These are phyloP conservation scores for Drosophila ironensis DNA, from an alignment of 1,140 invertebrate genomes.

Conservation along the genomic window DNA sequence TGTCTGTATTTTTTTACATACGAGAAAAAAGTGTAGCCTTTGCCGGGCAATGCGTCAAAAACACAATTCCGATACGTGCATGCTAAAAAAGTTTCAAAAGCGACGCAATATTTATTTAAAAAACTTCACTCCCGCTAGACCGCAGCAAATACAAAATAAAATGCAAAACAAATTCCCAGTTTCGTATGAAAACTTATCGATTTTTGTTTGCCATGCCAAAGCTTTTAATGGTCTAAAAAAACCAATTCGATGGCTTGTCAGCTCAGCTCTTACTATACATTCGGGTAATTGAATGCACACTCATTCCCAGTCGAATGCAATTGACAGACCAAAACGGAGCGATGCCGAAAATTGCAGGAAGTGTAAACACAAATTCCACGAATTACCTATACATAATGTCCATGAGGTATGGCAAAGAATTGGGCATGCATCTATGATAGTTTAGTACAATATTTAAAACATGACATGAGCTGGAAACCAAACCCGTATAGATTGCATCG, in stretches of 20 bases:
- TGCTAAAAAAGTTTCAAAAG: neutral
- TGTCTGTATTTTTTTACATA: too few species aligned
- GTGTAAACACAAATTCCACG: conserved; percentile 11
- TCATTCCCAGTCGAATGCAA: conserved; percentile 37
- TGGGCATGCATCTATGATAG: conserved; percentile 5
- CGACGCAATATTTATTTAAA: conserved; percentile 27
- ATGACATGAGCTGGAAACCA: conserved; percentile 36
- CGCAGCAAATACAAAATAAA: conserved; percentile 12
- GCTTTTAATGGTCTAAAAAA: conserved; percentile 70
- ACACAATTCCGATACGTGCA: conserved; percentile 1
- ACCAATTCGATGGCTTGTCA: conserved; percentile 29
- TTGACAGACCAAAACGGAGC: conserved; percentile 22
- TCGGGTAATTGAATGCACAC: conserved; percentile 68
- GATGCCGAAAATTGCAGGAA: conserved; percentile 18
- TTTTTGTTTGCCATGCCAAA: conserved; percentile 51
- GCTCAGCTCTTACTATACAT: conserved; percentile 22
- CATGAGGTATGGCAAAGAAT: neutral
- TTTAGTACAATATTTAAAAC: conserved; percentile 13
- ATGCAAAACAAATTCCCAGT: conserved; percentile 35
- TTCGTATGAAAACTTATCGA: conserved; percentile 40
- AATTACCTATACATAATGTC: conserved; percentile 30
- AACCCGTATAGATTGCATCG: conserved; percentile 33
- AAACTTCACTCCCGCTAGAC: conserved; percentile 11
- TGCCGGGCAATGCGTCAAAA: neutral
- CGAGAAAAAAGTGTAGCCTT: neutral